Evolutionary conservation across 2,888 invertebrate genomes (phyloP), one percentile per base, ranked within the genome.

Genomic region (Seira musarum): DNA sequence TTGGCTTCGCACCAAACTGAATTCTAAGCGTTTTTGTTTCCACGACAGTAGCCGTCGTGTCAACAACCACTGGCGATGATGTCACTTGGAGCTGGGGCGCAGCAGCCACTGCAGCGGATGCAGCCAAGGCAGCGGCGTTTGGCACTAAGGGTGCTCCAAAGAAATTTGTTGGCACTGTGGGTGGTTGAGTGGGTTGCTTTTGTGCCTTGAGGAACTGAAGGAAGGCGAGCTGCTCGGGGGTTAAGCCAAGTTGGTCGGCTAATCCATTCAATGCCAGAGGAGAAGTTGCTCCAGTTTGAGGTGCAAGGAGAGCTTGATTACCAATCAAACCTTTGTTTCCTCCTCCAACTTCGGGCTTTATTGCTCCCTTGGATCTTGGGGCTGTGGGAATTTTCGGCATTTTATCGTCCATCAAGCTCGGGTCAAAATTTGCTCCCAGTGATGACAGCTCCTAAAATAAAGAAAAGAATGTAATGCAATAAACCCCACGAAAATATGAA

Each of bases 1-100:
- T 93, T 0, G 96, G 96, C 89, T 95, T 95, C 40, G 96, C 96
- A n/a, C 96, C 96, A 88, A 96, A 96, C 13, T 95, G 96, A 85
- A 96, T 90, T 89, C 96, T 95, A 82, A 96, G 89, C 70, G 96
- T 90, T 89, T 95, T 94, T 87, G 95, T 95, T 83, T 94, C 92
- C 0, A 95, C 95, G 84, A 94, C 92, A 0, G 94, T 94, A 15
- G 95, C 92, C 87, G 94, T 90, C 0, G 95, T 95, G 87, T 94
- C 94, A 80, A 94, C 92, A 24, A 96, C 91, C n/a, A 95, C 90
- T 0, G 95, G 95, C 0, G 95, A 94, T 10, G 94, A 94, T 25
- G 94, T 94, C 21, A 95, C 89, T 49, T 93, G 92, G 22, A 68
- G 53, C 19, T 64, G 53, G 88, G 93, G 94, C 87, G 67, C 72